phyloP scores from a whole-genome alignment of 2,797 vertebrate species.

The Myotis myotis region DNA sequence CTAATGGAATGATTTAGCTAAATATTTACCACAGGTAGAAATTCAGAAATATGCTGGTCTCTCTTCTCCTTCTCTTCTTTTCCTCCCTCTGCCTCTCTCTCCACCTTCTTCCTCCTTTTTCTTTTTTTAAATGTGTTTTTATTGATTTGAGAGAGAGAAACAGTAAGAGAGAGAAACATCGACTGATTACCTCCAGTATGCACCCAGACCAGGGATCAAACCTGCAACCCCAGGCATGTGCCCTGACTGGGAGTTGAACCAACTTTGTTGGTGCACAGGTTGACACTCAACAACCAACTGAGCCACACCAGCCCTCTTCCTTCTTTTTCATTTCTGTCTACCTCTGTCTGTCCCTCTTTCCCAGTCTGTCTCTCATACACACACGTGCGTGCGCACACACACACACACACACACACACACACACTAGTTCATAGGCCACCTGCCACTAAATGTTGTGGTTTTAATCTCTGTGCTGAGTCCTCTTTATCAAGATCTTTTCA shows the following conservation, averaged over 20 bases:
- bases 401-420: neutral
- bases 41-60: neutral
- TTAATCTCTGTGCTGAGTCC: neutral
- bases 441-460: neutral
- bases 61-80: neutral
- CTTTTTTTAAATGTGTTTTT: neutral
- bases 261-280: too few relatives aligned
- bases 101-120: neutral
- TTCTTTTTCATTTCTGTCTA: neutral
- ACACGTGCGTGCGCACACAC: neutral
- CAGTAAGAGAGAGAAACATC: too few relatives aligned
- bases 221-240: too few relatives aligned
- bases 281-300: too few relatives aligned
- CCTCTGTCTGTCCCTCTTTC: neutral
- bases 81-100: neutral
- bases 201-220: too few relatives aligned
- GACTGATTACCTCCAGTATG: too few relatives aligned
- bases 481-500: neutral
- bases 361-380: neutral
- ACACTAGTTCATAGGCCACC: neutral
- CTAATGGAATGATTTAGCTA: neutral
- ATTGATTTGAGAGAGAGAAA: too few relatives aligned
- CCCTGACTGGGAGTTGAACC: too few relatives aligned
- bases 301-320: too few relatives aligned
- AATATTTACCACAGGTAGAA: neutral